These are phyloP conservation scores for Lucinisca nassula DNA, from an alignment of 2,888 invertebrate species.

Conservation along the genomic window DNA sequence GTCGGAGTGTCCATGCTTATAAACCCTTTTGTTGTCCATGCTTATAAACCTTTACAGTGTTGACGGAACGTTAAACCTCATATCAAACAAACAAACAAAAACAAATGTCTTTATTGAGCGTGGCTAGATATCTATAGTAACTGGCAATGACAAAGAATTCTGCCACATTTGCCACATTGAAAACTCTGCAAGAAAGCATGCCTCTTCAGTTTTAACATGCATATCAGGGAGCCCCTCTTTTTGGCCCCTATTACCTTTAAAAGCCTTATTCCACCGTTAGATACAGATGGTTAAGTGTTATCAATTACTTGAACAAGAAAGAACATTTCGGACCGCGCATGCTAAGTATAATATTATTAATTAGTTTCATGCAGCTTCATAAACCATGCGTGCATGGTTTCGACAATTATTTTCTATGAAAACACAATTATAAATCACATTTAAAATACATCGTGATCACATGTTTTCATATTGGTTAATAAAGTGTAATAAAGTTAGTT, in stretches of 20 bases:
- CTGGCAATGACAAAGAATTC: too few species aligned
- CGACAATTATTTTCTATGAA: constrained; percentile 11
- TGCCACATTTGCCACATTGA: too few species aligned
- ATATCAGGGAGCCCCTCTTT: not conserved
- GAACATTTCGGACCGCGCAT: constrained; percentile 9
- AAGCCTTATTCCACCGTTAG: not conserved
- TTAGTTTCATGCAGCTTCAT: not conserved
- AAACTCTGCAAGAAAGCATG: too few species aligned
- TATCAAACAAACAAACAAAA: too few species aligned
- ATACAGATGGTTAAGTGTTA: constrained; percentile 19
- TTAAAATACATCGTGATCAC: not conserved
- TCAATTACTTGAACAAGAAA: constrained; percentile 6
- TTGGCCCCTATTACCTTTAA: constrained; percentile 3
- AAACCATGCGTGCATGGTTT: not conserved
- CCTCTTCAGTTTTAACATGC: too few species aligned
- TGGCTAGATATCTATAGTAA: too few species aligned
- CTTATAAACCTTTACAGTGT: too few species aligned
- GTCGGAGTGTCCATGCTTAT: too few species aligned
- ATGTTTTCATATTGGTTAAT: constrained; percentile 13
- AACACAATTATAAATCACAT: constrained; percentile 1
- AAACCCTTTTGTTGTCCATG: too few species aligned
- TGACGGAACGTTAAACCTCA: too few species aligned
- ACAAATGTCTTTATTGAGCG: too few species aligned
- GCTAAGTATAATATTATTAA: constrained; percentile 15
- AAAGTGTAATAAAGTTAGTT: constrained; percentile 17